Percentiles rank a stretch among this genome's conserved stretches.
These are phyloP conservation scores for Dipodomys stephensi DNA, from an alignment of 2,113 vertebrate genomes.

Conservation along the genomic window DNA sequence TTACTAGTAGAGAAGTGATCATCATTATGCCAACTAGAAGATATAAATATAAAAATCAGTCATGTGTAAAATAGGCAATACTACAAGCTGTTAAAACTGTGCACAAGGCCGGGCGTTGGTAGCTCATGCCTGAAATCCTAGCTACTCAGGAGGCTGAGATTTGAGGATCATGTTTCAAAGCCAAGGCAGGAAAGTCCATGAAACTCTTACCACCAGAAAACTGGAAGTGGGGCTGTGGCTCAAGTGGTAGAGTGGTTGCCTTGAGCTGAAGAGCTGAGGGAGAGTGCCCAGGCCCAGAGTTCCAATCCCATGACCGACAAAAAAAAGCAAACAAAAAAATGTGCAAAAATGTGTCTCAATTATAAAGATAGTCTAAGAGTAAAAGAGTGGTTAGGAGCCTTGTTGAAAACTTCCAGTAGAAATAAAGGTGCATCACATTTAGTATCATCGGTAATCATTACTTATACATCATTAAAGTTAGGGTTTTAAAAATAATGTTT, in stretches of 20 bases:
- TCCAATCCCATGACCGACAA: too few relatives aligned
- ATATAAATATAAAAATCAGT: constrained; percentile 35
- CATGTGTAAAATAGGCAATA: neutral
- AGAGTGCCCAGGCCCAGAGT: too few relatives aligned
- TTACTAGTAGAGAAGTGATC: constrained; percentile 14
- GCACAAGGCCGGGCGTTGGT: too few relatives aligned
- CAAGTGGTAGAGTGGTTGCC: too few relatives aligned
- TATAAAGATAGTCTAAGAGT: constrained; percentile 37
- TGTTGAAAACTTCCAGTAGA: constrained; percentile 30
- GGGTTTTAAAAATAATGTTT: constrained; percentile 28
- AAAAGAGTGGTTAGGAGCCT: constrained; percentile 19
- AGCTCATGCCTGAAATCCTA: too few relatives aligned
- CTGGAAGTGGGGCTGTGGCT: too few relatives aligned
- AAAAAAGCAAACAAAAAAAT: neutral
- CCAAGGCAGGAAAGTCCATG: too few relatives aligned
- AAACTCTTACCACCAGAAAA: too few relatives aligned
- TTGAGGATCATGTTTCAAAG: too few relatives aligned
- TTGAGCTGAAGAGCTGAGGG: too few relatives aligned
- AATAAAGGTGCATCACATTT: neutral
- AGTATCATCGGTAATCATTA: neutral
- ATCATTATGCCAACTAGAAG: constrained; percentile 33
- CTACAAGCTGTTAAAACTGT: neutral
- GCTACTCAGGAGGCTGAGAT: too few relatives aligned
- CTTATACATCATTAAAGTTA: constrained; percentile 2
- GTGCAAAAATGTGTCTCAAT: neutral